Base-by-base conservation (phyloP, 2,888 invertebrate species). In the Drosophila demipolita region DNA sequence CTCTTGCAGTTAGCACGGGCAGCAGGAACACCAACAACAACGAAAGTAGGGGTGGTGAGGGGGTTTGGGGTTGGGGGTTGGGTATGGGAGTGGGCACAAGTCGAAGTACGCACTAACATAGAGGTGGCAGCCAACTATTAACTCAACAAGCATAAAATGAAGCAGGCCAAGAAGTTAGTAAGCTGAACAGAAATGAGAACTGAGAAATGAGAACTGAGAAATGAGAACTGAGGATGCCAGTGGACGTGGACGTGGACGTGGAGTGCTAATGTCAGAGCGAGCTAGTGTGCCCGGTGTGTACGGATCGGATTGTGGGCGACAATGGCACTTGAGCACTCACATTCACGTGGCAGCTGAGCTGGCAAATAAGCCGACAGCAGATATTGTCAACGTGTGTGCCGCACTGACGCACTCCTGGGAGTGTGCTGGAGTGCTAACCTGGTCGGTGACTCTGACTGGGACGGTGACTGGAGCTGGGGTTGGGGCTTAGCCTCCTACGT, bases 71-170 rank as follows among this genome's bases (percentile, higher is more conserved):
- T 26, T 26, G 26, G 29, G 29, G 1, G 1, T 0, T 26, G 26
- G 29, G 29, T 0, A 0, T 0, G 2, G 12, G 35, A 1, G 49
- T 29, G 40, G 61, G 70, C 29, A 23, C 55, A n/a, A 52, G 52
- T 23, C 67, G 52, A 52, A 59, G 64, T 53, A 67, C 72, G 75
- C 83, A 80, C 69, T 59, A 71, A 73, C 54, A 50, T 55, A 59
- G 66, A 79, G 87, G 66, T 83, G 83, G 75, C 67, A 70, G 73
- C 70, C 83, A 86, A 87, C 87, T 87, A 87, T 87, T 87, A 87
- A 90, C 90, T 90, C 86, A 88, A 90, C 87, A 88, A 87, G 89
- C 87, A 87, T 88, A 90, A 87, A 90, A 87, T 82, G 80, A 86
- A 85, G 83, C 83, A 72, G 72, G 72, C 77, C 70, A 71, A 73